These are phyloP conservation scores for Falcaria lacertinaria DNA, from an alignment of 2,888 invertebrate genomes.

Conservation along the genomic window DNA sequence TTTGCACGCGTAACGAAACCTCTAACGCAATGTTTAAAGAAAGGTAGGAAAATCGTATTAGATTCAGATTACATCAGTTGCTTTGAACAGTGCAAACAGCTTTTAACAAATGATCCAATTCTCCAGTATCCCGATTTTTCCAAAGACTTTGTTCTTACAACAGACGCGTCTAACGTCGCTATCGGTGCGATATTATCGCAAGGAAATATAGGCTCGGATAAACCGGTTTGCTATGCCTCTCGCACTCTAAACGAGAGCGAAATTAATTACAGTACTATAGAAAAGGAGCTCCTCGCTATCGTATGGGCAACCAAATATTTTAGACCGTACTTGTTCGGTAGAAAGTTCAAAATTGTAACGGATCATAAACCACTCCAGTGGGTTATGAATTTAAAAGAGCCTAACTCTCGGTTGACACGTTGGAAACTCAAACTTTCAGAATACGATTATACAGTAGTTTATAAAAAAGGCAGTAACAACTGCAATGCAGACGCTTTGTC, in stretches of 20 bases:
- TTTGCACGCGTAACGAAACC: slow-evolving; percentile 22
- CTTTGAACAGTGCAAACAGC: slow-evolving; percentile 18
- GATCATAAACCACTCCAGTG: slow-evolving; percentile 42
- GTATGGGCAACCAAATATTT: slow-evolving; percentile 25
- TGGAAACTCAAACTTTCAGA: slow-evolving; percentile 28
- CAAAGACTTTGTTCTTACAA: slow-evolving; percentile 20
- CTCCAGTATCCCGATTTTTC: slow-evolving; percentile 37
- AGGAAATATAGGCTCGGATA: slow-evolving; percentile 18
- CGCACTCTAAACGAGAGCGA: slow-evolving; percentile 28
- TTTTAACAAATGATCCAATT: slow-evolving; percentile 27
- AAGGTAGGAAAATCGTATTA: too few relatives aligned
- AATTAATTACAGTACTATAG: slow-evolving; percentile 21
- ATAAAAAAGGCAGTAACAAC: slow-evolving; percentile 14
- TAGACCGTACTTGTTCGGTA: slow-evolving; percentile 33
- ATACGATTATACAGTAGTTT: slow-evolving; percentile 14
- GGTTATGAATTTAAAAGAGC: slow-evolving; percentile 32
- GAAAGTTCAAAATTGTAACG: slow-evolving; percentile 36
- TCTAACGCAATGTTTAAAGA: too few relatives aligned
- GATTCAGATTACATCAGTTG: too few relatives aligned
- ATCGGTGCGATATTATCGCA: slow-evolving; percentile 24
- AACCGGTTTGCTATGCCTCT: slow-evolving; percentile 11
- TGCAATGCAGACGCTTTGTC: slow-evolving; percentile 18
- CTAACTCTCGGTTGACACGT: slow-evolving; percentile 26
- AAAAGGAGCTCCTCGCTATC: slow-evolving; percentile 37
- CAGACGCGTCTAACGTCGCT: slow-evolving; percentile 32